A percentile compares a stretch with the other conserved stretches of the same genome.
Conservation (phyloP, 30 jellyfish, hydroid and myxozoan species). For the Aurelia aurita region DNA sequence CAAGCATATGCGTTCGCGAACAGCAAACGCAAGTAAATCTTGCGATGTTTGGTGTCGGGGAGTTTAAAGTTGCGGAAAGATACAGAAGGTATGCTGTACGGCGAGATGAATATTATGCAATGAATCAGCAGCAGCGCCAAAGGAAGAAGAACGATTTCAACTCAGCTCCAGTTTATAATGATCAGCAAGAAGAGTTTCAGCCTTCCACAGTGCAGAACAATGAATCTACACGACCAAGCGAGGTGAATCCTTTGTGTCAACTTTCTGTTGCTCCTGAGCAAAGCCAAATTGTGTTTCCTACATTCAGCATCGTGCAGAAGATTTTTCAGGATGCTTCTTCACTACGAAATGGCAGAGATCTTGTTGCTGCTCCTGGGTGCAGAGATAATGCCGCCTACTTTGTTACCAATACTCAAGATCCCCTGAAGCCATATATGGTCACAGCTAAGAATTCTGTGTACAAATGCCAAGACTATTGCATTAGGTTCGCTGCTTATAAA, state of each 20-base stretch:
- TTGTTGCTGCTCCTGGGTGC: neutral
- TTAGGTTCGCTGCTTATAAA: neutral
- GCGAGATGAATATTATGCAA: neutral
- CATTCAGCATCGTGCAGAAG: neutral
- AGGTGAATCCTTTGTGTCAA: neutral
- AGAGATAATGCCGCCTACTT: neutral
- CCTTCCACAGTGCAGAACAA: neutral
- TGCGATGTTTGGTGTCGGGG: slow-evolving; percentile 28
- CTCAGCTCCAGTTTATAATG: neutral
- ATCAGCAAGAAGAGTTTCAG: neutral
- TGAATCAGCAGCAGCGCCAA: neutral
- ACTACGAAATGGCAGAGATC: neutral
- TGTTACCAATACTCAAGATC: neutral
- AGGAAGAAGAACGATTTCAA: neutral
- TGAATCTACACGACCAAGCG: neutral
- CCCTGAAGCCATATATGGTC: neutral
- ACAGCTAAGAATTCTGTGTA: neutral
- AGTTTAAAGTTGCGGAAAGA: slow-evolving; percentile 13
- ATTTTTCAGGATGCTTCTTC: slow-evolving; percentile 15
- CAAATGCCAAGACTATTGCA: neutral
- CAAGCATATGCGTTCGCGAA: slow-evolving; percentile 24
- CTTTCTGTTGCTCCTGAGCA: neutral
- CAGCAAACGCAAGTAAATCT: slow-evolving; percentile 2
- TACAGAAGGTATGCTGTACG: neutral
- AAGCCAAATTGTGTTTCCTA: slow-evolving; percentile 11